Evolutionary conservation across 2,113 vertebrate species (phyloP).

Genomic region (Pionites leucogaster): DNA sequence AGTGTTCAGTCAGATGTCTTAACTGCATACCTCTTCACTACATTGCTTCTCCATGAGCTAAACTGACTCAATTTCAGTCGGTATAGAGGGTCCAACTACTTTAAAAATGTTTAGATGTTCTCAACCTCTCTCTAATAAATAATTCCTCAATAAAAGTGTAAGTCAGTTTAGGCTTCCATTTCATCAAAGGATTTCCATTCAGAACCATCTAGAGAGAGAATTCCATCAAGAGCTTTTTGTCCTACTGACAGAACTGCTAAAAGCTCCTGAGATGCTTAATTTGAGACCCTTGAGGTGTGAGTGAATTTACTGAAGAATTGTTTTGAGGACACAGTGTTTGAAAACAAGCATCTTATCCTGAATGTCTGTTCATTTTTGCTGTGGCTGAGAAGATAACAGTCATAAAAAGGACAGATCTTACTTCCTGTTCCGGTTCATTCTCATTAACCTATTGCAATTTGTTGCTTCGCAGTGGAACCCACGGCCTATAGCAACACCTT

Average conservation of each 20-base stretch:
- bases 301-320: neutral
- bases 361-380: neutral
- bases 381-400: neutral
- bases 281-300: neutral
- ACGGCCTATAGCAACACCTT: slow-evolving; percentile 37
- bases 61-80: neutral
- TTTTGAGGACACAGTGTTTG: neutral
- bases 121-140: neutral
- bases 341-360: neutral
- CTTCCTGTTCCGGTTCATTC: neutral
- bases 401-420: neutral
- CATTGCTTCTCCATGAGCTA: neutral
- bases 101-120: neutral
- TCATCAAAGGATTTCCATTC: neutral
- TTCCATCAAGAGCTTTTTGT: neutral
- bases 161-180: neutral
- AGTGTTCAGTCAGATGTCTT: neutral
- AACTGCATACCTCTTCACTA: neutral
- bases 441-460: neutral
- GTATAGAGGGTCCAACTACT: neutral
- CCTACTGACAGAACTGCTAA: neutral
- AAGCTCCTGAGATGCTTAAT: neutral
- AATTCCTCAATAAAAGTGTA: neutral
- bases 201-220: neutral
- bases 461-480: slow-evolving; percentile 68